Base-by-base conservation (phyloP, 2,888 invertebrate genomes). In the Limnephilus lunatus region DNA sequence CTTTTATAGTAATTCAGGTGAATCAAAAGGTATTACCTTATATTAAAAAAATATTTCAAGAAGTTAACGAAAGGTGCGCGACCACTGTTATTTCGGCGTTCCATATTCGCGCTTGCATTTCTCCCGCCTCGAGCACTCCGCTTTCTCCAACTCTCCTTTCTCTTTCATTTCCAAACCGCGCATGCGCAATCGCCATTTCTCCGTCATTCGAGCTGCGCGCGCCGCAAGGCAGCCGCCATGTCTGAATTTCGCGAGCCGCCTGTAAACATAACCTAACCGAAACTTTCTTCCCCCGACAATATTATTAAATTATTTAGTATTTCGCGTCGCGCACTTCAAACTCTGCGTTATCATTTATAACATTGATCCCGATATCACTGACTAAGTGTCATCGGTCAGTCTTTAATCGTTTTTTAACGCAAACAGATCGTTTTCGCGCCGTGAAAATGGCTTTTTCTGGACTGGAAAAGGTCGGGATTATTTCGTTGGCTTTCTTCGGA, bases 391-490 rank as follows among this genome's bases (percentile, higher is more conserved):
- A 68, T 19, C 68, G 68, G 68, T 68, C 68, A 68, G 68, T 68
- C 68, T 68, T 68, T 25, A n/a, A 9, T n/a, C 7, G 25, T 25
- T 25, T 9, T 68, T 68, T 68, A 68, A n/a, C 68, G 68, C 68
- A 68, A 68, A 68, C 82, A 15, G n/a, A 14, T 48, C 44, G 85
- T 30, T 86, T 19, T 32, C 85, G 30, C 39, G 35, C 39, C 48
- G 44, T 81, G 53, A 32, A 86, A 44, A 92, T 93, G 91, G 89
- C 89, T 30, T 94, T 94, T 93, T 94, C 94, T 32, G 93, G 95
- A 83, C 94, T 96, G 91, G 96, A 97, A 94, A 96, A 95, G 94
- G 94, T 96, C 15, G 96, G 96, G 81, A 94, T 96, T 81, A 94
- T 96, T 93, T 95, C 96, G 94, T 94, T 96, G 92, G 94, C 95